Conservation (phyloP, 2,797 vertebrate genomes). For the Caiman crocodilus region DNA sequence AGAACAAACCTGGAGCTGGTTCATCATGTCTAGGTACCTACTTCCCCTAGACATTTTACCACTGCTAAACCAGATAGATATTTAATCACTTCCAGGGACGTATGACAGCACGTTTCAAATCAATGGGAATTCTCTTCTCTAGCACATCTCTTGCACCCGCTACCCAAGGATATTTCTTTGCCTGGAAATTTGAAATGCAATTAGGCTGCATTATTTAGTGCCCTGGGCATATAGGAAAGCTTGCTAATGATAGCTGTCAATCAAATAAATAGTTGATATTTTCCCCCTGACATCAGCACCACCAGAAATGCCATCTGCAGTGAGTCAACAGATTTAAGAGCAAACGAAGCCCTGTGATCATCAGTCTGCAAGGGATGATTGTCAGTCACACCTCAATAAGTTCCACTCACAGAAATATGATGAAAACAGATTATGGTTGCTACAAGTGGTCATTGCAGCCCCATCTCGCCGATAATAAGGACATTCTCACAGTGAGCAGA, state of each 20-base stretch:
- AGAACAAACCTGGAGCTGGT: neutral
- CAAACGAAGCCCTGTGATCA: conserved; percentile 75
- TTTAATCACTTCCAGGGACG: neutral
- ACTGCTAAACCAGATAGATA: fast-evolving
- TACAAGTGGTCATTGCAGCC: conserved; percentile 74
- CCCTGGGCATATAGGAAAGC: neutral
- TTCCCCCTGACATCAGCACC: conserved; percentile 21
- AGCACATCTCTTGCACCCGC: neutral
- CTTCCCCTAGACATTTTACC: neutral
- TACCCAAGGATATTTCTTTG: neutral
- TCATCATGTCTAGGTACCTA: neutral
- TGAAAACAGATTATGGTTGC: conserved; percentile 88
- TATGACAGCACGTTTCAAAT: conserved; percentile 24
- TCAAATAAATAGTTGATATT: conserved; percentile 30
- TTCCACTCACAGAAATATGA: conserved; percentile 85
- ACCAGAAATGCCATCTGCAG: neutral
- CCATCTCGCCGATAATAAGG: conserved; percentile 82
- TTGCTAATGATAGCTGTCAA: conserved; percentile 23
- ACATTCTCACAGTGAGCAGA: conserved; percentile 73
- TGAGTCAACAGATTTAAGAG: neutral
- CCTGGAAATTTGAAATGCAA: conserved; percentile 8
- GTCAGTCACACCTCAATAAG: conserved; percentile 83
- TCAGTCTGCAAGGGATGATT: conserved; percentile 80
- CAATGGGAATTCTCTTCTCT: neutral
- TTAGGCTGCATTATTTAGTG: conserved; percentile 17